A percentile compares a stretch with the other conserved stretches of the same genome.
phyloP scores from a whole-genome alignment of 2,888 invertebrate species.

The Agrochola lota region DNA sequence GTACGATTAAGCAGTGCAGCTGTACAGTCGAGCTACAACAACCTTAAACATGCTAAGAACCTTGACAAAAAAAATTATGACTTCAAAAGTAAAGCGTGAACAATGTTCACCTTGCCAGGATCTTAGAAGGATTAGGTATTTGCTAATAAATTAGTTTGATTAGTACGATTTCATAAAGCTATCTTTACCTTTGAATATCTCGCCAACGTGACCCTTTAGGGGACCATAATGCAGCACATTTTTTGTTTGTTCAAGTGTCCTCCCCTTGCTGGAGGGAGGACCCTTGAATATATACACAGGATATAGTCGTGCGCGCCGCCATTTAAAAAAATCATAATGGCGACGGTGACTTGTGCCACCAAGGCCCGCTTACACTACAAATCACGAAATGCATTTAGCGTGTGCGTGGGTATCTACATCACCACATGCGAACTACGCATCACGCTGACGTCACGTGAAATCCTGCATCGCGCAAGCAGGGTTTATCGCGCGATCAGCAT shows the following conservation, averaged over 20 bases:
- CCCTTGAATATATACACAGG: too few relatives aligned
- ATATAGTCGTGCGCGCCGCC: neutral
- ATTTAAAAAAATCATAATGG: neutral
- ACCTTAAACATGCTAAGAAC: neutral
- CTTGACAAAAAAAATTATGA: neutral
- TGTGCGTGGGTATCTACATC: too few relatives aligned
- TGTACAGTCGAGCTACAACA: neutral
- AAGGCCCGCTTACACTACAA: neutral
- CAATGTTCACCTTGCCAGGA: neutral
- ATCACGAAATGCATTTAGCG: neutral
- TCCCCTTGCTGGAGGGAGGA: too few relatives aligned
- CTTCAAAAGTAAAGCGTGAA: neutral
- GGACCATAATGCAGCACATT: neutral
- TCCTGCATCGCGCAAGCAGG: too few relatives aligned
- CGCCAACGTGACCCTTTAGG: neutral
- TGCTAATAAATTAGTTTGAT: neutral
- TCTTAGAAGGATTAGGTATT: neutral
- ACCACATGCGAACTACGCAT: too few relatives aligned
- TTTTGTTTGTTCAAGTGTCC: neutral
- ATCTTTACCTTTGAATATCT: neutral
- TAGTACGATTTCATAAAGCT: neutral
- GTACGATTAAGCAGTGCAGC: slow-evolving; percentile 54
- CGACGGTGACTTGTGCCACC: neutral
- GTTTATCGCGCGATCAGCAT: too few relatives aligned
- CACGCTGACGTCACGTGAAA: too few relatives aligned